These are phyloP conservation scores for Adrianichthys oophorus DNA, from an alignment of 2,797 vertebrate genomes.

Conservation along the genomic window DNA sequence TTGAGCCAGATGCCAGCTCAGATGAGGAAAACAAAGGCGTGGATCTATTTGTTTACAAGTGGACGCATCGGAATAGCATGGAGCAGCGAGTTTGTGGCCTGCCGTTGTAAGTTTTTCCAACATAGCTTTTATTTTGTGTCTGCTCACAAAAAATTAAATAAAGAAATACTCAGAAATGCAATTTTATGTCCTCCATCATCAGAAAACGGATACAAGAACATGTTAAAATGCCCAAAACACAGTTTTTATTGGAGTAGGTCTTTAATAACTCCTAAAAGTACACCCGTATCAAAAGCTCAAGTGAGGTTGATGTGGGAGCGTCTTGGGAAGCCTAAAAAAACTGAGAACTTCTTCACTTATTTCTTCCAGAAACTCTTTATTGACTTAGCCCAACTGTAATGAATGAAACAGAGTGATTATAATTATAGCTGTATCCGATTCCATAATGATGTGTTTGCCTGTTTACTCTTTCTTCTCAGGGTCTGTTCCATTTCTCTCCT, in stretches of 20 bases:
- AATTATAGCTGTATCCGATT: slow-evolving; percentile 54
- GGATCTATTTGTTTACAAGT: too few species aligned
- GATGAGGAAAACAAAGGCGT: too few species aligned
- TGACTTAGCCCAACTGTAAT: slow-evolving; percentile 32
- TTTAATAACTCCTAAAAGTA: slow-evolving; percentile 62
- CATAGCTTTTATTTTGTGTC: too few species aligned
- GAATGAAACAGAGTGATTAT: slow-evolving; percentile 45
- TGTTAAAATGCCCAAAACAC: too few species aligned
- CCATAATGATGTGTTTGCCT: slow-evolving; percentile 52
- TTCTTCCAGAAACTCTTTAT: slow-evolving; percentile 10
- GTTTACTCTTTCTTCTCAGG: slow-evolving; percentile 35
- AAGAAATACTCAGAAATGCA: too few species aligned
- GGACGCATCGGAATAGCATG: too few species aligned
- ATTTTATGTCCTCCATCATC: too few species aligned
- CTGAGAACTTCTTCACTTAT: background rate
- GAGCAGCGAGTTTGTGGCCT: too few species aligned
- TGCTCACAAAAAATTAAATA: too few species aligned
- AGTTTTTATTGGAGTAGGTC: background rate
- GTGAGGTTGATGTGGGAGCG: slow-evolving; percentile 42
- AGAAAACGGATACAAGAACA: slow-evolving; percentile 29
- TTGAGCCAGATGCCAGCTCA: too few species aligned
- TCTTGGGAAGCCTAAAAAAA: slow-evolving; percentile 11
- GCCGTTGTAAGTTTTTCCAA: too few species aligned
- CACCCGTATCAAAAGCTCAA: slow-evolving; percentile 26
- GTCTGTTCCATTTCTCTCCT: slow-evolving; percentile 57